Base-by-base conservation (phyloP, 2,888 invertebrate species). In the Cosmia trapezina region DNA sequence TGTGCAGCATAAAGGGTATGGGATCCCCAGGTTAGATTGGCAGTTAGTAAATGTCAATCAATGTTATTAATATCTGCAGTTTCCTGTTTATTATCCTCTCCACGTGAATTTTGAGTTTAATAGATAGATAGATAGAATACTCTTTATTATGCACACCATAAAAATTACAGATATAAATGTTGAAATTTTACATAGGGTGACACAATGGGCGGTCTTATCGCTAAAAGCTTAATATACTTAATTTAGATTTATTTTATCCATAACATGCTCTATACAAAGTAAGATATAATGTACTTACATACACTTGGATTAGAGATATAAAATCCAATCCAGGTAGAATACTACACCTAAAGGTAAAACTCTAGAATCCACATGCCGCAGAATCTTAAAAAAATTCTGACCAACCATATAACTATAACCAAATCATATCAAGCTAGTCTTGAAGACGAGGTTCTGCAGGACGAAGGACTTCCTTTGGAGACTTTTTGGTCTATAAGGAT, bases 21-120 rank as follows among this genome's bases (percentile, higher is more conserved):
- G 33, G 67, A 54, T 51, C 4, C 47, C 41, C 37, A 61, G 17
- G 53, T 59, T 47, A 37, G 54, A 62, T 78, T 65, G 14, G 47
- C 45, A 33, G 51, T 68, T 61, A 54, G 28, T 60, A 56, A 72
- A 70, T 83, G 68, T 73, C 74, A 83, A 70, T 71, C 75, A 69
- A 56, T 76, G 53, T 61, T 57, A 28, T 65, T 41, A 47, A 47
- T 60, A 22, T 11, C 22, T 8, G 41, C 56, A 64, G 49, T 71
- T 79, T 73, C 66, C 62, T 76, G 12, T 65, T 57, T 4, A 59
- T 73, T 64, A 67, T 64, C 54, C 53, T 60, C n/a, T 51, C 11
- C 8, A 19, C 6, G 43, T 2, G 19, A 22, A 63, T 2, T 54
- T 41, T 4, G 17, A 28, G 14, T 47, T 9, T 9, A 49, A n/a